These are phyloP conservation scores for Columba livia DNA, from an alignment of 2,113 vertebrate species.

Conservation along the genomic window DNA sequence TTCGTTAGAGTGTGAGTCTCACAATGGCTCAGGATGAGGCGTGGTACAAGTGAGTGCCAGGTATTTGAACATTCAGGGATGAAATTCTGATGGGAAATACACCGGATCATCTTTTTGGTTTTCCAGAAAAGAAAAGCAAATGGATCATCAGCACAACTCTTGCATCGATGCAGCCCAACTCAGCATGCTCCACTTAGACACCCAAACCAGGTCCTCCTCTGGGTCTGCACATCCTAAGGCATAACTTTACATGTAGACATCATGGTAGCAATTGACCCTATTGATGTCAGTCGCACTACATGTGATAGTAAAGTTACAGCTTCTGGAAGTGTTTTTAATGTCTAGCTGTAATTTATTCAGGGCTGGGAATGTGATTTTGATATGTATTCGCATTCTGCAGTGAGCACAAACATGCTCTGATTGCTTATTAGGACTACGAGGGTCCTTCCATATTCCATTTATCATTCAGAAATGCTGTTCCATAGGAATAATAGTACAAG, in stretches of 20 bases:
- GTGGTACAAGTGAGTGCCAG: fast-evolving
- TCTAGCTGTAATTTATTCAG: neutral
- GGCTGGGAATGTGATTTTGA: neutral
- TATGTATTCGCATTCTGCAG: fast-evolving
- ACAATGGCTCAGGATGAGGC: fast-evolving
- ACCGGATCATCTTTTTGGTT: neutral
- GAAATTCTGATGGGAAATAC: neutral
- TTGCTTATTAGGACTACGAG: neutral
- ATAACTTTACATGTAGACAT: neutral
- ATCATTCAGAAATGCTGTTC: neutral
- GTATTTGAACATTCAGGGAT: neutral
- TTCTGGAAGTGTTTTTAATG: neutral
- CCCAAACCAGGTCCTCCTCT: neutral
- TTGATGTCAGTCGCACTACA: neutral
- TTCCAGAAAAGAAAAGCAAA: neutral
- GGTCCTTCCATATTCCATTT: neutral
- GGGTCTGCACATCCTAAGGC: neutral
- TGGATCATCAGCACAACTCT: neutral
- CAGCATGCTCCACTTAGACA: neutral
- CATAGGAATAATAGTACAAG: neutral
- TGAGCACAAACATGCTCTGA: neutral
- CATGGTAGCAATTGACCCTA: neutral
- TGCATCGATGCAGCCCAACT: neutral
- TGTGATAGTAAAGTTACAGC: neutral
- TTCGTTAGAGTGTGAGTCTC: neutral